Evolutionary conservation across 2,888 invertebrate species (phyloP).

Genomic region (Mythimna pallens): DNA sequence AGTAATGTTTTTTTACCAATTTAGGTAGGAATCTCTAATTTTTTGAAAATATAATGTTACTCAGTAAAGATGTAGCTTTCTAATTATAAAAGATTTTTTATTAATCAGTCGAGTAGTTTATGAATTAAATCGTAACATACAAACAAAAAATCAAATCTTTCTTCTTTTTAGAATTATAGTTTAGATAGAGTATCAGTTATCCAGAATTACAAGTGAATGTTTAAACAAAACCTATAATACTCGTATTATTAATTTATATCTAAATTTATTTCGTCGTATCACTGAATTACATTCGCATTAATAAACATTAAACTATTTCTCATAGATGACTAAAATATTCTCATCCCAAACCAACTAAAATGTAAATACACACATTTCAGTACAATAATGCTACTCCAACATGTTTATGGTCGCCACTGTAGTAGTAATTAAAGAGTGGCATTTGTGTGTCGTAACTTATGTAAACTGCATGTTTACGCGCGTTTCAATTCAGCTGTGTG

Average conservation of each 20-base stretch:
- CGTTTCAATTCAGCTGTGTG: not conserved
- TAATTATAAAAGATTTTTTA: too few species aligned
- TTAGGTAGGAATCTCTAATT: too few species aligned
- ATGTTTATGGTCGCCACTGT: conserved; percentile 34
- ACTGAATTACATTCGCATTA: not conserved
- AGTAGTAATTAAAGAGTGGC: conserved; percentile 29
- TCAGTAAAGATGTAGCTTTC: too few species aligned
- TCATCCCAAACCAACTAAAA: not conserved
- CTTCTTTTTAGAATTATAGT: too few species aligned
- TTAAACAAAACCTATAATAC: not conserved
- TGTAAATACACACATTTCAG: conserved; percentile 23
- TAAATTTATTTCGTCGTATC: not conserved
- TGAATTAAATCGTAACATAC: too few species aligned
- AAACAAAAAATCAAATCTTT: too few species aligned
- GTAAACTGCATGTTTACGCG: conserved; percentile 23
- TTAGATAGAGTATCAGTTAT: not conserved
- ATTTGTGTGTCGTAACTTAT: conserved; percentile 40
- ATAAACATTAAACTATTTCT: conserved; percentile 1
- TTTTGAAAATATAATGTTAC: too few species aligned
- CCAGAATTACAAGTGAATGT: too few species aligned
- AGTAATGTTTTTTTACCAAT: too few species aligned
- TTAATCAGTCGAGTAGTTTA: too few species aligned
- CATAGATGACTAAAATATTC: conserved; percentile 6
- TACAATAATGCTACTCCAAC: conserved; percentile 24
- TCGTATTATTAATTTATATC: not conserved